Conservation (phyloP, 1,140 invertebrate genomes). For the Geopemphigus sp. region DNA sequence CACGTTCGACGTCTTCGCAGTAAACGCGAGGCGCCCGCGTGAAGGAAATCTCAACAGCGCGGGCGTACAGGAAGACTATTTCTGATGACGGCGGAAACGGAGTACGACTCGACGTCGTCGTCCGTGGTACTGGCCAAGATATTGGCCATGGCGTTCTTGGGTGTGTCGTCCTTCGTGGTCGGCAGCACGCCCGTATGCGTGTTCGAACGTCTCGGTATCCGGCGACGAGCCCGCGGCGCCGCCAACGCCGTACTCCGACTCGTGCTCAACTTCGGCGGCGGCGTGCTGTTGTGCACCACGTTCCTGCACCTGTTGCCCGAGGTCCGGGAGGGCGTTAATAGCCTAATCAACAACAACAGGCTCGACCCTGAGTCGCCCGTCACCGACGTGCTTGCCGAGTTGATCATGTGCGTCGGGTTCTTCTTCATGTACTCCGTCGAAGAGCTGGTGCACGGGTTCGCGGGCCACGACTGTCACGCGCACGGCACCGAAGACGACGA, state of each 20-base stretch:
- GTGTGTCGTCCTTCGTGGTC: conserved; percentile 20
- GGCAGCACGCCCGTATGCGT: conserved; percentile 33
- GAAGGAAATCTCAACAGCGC: not conserved
- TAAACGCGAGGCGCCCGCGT: not conserved
- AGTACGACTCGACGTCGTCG: not conserved
- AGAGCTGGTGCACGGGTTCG: conserved; percentile 53
- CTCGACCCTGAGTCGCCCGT: not conserved
- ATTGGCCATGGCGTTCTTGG: conserved; percentile 42
- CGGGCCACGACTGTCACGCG: not conserved
- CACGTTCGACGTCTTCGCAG: not conserved
- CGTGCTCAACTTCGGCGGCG: conserved; percentile 82
- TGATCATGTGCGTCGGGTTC: conserved; percentile 61
- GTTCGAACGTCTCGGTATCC: conserved; percentile 14
- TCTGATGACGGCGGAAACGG: too few relatives aligned
- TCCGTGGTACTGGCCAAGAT: conserved; percentile 17
- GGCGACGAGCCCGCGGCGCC: not conserved
- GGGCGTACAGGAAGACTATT: too few relatives aligned
- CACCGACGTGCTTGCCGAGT: conserved; percentile 56
- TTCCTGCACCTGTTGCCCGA: conserved; percentile 89
- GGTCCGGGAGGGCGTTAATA: conserved; percentile 63
- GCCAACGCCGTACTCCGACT: conserved; percentile 49
- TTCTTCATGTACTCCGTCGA: conserved; percentile 63
- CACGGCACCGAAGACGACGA: too few relatives aligned
- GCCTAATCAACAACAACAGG: conserved; percentile 11
- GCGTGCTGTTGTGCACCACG: conserved; percentile 84